Evolutionary conservation across 2,888 invertebrate species (phyloP), one percentile per base, ranked within the genome.

Genomic region (Synergus japonicus): DNA sequence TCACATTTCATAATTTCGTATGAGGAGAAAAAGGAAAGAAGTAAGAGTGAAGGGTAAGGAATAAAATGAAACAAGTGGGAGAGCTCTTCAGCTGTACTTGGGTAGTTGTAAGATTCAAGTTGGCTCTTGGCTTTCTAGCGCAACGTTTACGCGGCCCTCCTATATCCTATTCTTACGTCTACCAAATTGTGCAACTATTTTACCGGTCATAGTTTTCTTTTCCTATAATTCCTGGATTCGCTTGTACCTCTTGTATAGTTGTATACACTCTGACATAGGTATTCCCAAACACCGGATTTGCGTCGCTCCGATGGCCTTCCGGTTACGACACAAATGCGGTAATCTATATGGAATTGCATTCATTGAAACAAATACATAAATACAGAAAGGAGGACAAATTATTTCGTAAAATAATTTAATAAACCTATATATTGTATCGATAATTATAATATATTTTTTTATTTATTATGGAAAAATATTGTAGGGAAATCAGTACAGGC

Each of bases 241-340:
- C 60, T n/a, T 54, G 54, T 54, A 54, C 54, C n/a, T 13, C n/a
- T 13, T 7, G 13, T 29, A 29, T 29, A 29, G 2, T 13, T 7
- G 13, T 29, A 29, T 29, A 29, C 22, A 29, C 22, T 29, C 58
- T 58, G 9, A 58, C 18, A n/a, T 58, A n/a, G n/a, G 58, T 22
- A 22, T 22, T 60, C 12, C 12, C 22, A 60, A 22, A 60, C n/a
- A 60, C 60, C 60, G 22, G 60, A 22, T 10, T 18, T 22, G 22
- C 10, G 60, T 60, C 60, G 60, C 60, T 22, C 60, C n/a, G 22
- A 8, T 60, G 60, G 60, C 60, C 60, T 60, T 60, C 22, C 60
- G 60, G 22, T 60, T 60, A 22, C 60, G 22, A 22, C 60, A 60
- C 18, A 10, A 60, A 60, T 60, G 60, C 60, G 60, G 60, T 22